phyloP scores from a whole-genome alignment of 2,113 vertebrate genomes.

The Athene cunicularia region DNA sequence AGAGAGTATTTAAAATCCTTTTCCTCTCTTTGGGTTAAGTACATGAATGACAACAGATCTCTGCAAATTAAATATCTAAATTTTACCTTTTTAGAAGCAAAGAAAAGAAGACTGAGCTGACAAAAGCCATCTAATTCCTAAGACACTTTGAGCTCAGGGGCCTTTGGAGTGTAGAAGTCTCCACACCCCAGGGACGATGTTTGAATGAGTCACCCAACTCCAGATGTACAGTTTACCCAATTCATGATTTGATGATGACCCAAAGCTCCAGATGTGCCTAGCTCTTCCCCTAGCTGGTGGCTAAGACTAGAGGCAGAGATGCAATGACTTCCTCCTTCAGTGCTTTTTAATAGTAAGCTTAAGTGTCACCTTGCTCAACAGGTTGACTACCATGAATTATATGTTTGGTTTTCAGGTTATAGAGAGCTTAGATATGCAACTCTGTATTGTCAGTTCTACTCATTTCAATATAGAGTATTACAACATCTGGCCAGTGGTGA shows the following conservation, averaged over 20 bases:
- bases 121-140: not conserved
- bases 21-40: not conserved
- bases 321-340: not conserved
- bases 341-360: not conserved
- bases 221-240: not conserved
- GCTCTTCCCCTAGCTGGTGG: not conserved
- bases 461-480: not conserved
- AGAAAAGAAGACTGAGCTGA: not conserved
- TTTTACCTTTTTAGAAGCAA: not conserved
- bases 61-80: not conserved
- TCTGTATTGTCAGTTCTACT: not conserved
- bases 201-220: not conserved
- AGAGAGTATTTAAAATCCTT: not conserved
- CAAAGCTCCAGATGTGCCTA: not conserved
- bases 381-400: not conserved
- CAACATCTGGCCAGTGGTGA: not conserved
- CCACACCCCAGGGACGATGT: rapidly evolving
- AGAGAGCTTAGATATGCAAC: not conserved
- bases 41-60: not conserved
- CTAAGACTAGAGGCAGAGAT: not conserved
- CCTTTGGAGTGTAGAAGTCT: not conserved
- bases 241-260: not conserved
- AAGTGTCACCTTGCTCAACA: not conserved
- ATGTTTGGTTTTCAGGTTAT: not conserved
- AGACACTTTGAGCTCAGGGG: not conserved